A percentile compares a stretch with the other conserved stretches of the same genome.
phyloP scores from a whole-genome alignment of 2,797 vertebrate genomes.

The Epinephelus coioides region DNA sequence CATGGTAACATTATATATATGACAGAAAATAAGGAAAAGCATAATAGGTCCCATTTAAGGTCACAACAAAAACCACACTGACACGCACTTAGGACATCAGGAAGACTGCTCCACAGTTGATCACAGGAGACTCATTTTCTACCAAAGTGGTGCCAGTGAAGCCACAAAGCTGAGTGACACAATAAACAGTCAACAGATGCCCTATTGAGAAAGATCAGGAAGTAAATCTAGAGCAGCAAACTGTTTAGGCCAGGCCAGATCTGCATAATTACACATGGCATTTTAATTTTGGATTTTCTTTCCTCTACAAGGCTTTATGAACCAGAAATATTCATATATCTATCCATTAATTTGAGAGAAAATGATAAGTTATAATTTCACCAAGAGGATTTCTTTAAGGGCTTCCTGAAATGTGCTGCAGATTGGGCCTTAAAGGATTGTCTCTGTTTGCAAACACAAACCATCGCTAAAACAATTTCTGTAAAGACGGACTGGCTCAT shows the following conservation, averaged over 20 bases:
- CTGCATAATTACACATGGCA: conserved; percentile 6
- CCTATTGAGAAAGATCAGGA: conserved; percentile 18
- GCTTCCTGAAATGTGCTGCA: conserved; percentile 11
- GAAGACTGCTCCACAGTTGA: conserved; percentile 6
- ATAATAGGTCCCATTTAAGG: neutral
- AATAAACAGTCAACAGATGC: conserved; percentile 19
- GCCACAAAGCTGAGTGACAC: conserved; percentile 18
- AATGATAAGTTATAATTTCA: conserved; percentile 16
- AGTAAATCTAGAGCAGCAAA: conserved; percentile 9
- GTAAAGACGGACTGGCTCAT: conserved; percentile 15
- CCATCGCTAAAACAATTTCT: conserved; percentile 16
- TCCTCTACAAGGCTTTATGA: conserved; percentile 18
- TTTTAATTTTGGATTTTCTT: conserved; percentile 23
- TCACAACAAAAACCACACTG: neutral
- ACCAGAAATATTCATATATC: conserved; percentile 23
- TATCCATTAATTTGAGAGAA: conserved; percentile 10
- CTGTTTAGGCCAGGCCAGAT: neutral
- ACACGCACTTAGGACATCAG: conserved; percentile 12
- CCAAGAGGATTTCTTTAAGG: conserved; percentile 10
- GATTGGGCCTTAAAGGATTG: conserved; percentile 2
- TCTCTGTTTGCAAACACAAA: conserved; percentile 23
- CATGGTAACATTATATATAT: too few species aligned
- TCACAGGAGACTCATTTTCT: conserved; percentile 26
- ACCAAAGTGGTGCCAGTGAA: conserved; percentile 13
- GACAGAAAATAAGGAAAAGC: too few species aligned